Base-by-base conservation (phyloP, 2,888 invertebrate genomes). In the Anaspis maculata region DNA sequence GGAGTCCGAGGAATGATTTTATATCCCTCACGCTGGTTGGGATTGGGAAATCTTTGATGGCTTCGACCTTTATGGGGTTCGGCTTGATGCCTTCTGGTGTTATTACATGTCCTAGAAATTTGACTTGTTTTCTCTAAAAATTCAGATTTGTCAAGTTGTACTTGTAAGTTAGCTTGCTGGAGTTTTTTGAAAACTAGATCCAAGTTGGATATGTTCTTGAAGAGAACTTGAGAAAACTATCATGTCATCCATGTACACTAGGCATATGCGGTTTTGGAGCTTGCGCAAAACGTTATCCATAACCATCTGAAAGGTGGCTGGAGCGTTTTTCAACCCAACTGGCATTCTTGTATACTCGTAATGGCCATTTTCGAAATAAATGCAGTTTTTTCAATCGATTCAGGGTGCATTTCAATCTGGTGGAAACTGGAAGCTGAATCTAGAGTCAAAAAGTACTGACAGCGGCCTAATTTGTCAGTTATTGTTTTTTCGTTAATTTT, bases 341-440 rank as follows among this genome's bases (percentile, higher is more conserved):
- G 47, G 46, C 44, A 48, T 46, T 10, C 44, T 23, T 3, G 11
- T 12, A 10, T 27, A 49, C 32, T 44, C 44, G 11, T 33, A 46
- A 25, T 47, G 46, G 10, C 42, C 39, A 11, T 41, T 21, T n/a
- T 39, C 38, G n/a, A n/a, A n/a, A n/a, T n/a, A n/a, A n/a, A n/a
- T n/a, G n/a, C n/a, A n/a, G n/a, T n/a, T n/a, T n/a, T n/a, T n/a
- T n/a, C n/a, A n/a, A n/a, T n/a, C n/a, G n/a, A n/a, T n/a, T n/a
- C n/a, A n/a, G n/a, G n/a, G n/a, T n/a, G n/a, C n/a, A n/a, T n/a
- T n/a, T n/a, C n/a, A n/a, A n/a, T n/a, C n/a, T n/a, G n/a, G n/a
- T n/a, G n/a, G n/a, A n/a, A n/a, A n/a, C n/a, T n/a, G n/a, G n/a
- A n/a, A n/a, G n/a, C n/a, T n/a, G n/a, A n/a, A n/a, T n/a, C n/a